Evolutionary conservation across 92 coral and sea anemone genomes (phyloP).

Genomic region (Phenganax stokvisi): DNA sequence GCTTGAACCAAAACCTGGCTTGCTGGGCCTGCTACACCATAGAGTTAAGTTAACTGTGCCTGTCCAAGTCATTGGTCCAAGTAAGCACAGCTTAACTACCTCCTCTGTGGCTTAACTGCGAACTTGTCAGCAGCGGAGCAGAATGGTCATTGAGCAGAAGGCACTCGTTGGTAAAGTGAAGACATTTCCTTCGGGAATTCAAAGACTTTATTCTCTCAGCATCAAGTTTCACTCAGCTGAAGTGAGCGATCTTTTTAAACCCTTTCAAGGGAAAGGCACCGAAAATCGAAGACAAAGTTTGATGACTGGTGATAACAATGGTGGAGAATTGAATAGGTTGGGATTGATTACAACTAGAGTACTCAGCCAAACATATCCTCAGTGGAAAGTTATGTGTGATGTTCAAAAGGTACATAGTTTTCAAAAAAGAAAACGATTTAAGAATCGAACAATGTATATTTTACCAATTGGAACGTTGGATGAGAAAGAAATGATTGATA

Average conservation of each 20-base stretch:
- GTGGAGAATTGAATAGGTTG: neutral
- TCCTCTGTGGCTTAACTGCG: neutral
- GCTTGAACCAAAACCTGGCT: too few species aligned
- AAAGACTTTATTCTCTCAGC: constrained; percentile 20
- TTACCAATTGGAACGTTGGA: constrained; percentile 78
- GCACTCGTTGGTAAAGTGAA: constrained; percentile 27
- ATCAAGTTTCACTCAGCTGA: neutral
- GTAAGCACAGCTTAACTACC: too few species aligned
- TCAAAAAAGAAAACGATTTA: constrained; percentile 58
- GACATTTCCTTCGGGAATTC: constrained; percentile 14
- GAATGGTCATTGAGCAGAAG: constrained; percentile 13
- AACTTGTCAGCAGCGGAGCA: neutral
- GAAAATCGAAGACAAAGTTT: neutral
- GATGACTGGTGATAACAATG: neutral
- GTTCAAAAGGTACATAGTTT: constrained; percentile 63
- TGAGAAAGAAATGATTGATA: constrained; percentile 14
- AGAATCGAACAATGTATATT: constrained; percentile 52
- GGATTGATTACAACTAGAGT: neutral
- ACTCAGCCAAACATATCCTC: constrained; percentile 63
- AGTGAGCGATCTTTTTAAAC: neutral
- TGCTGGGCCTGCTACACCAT: too few species aligned
- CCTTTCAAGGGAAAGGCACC: neutral
- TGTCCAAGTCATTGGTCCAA: too few species aligned
- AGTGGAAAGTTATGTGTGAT: constrained; percentile 84
- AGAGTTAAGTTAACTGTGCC: too few species aligned